A percentile compares a stretch with the other conserved stretches of the same genome.
Conservation (phyloP, 2,113 vertebrate species). For the Brachirus orientalis region DNA sequence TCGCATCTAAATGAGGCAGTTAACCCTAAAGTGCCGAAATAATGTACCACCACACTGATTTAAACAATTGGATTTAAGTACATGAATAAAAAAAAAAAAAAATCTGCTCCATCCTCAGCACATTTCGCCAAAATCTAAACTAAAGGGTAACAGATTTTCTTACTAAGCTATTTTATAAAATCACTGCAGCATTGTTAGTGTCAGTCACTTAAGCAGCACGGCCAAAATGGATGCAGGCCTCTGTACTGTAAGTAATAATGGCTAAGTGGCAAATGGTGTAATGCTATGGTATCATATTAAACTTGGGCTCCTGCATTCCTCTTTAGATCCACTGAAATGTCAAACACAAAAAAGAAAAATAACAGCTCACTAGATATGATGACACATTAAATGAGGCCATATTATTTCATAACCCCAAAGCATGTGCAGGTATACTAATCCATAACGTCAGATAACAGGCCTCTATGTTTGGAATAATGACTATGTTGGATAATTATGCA, state of each 20-base stretch:
- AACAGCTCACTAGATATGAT: slow-evolving; percentile 22
- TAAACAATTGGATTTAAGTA: background rate
- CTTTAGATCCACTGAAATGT: slow-evolving; percentile 25
- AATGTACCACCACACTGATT: background rate
- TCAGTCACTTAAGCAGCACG: slow-evolving; percentile 16
- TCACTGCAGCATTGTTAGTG: slow-evolving; percentile 12
- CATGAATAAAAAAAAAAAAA: slow-evolving; percentile 30
- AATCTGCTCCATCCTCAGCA: background rate
- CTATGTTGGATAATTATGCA: background rate
- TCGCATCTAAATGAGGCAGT: background rate
- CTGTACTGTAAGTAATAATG: slow-evolving; percentile 29
- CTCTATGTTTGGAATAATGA: background rate
- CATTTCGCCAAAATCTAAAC: background rate
- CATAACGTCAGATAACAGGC: background rate
- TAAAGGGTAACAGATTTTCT: slow-evolving; percentile 14
- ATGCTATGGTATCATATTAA: slow-evolving; percentile 24
- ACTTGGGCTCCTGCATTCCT: slow-evolving; percentile 3
- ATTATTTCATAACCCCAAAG: slow-evolving; percentile 22
- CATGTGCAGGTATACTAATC: slow-evolving; percentile 21
- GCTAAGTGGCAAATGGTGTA: slow-evolving; percentile 30
- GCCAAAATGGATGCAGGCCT: slow-evolving; percentile 23
- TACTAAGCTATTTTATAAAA: slow-evolving; percentile 12
- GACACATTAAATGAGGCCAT: slow-evolving; percentile 14
- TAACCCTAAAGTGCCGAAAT: slow-evolving; percentile 14
- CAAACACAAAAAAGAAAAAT: slow-evolving; percentile 25